Percentiles rank a stretch among this genome's conserved stretches.
Conservation (phyloP, 2,113 vertebrate genomes). For the Anser cygnoides region DNA sequence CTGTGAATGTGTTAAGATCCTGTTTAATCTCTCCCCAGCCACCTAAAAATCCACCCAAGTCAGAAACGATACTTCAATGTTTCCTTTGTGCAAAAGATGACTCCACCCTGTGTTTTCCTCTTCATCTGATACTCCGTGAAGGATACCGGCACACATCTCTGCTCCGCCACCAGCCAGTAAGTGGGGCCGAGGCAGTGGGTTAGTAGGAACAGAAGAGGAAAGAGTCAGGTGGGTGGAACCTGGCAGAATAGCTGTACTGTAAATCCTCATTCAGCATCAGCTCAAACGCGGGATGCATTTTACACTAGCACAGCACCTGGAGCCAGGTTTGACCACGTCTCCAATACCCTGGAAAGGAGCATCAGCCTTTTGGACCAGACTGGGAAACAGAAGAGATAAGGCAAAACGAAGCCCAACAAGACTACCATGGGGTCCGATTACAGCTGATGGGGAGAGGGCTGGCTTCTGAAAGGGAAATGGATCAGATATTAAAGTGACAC, state of each 20-base stretch:
- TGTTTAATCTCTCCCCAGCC: conserved; percentile 54
- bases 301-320: not conserved
- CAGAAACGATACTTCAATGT: conserved; percentile 12
- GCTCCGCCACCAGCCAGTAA: not conserved
- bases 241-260: not conserved
- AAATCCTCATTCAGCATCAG: not conserved
- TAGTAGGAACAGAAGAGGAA: conserved; percentile 28
- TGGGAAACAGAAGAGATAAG: not conserved
- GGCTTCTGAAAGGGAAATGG: not conserved
- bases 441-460: not conserved
- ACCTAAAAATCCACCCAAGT: not conserved
- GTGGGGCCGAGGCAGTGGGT: not conserved
- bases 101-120: conserved; percentile 69
- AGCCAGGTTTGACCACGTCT: not conserved
- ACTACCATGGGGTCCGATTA: not conserved
- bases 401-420: not conserved
- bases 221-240: conserved; percentile 21
- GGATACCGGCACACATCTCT: not conserved
- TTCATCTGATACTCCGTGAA: conserved; percentile 39
- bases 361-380: rapidly evolving
- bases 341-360: not conserved
- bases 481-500: not conserved
- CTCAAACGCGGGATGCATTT: not conserved
- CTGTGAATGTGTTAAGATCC: conserved; percentile 46
- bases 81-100: conserved; percentile 62